Evolutionary conservation across 2,797 vertebrate species (phyloP), one percentile per base, ranked within the genome.

Genomic region (Xerus rutilus): DNA sequence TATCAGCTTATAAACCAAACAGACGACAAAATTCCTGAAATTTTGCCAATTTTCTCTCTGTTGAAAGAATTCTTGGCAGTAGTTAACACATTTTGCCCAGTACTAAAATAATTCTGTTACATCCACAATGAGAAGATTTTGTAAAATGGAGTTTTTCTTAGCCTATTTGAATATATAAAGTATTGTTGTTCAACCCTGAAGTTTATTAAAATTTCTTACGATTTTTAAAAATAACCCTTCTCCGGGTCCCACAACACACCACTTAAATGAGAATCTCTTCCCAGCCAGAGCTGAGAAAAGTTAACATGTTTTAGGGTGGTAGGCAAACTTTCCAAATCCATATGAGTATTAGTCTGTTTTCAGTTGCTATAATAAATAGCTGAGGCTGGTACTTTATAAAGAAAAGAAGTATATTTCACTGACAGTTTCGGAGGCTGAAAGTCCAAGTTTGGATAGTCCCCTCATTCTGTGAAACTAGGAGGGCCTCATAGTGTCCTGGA

Each of bases 61-160:
- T 43, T 90, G 65, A n/a, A 30, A 89, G 85, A 84, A 49, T 86
- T 94, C 64, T 62, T 64, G 65, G 81, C 69, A 76, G 15, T 30
- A 54, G 70, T 54, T 86, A 90, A 83, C 49, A 67, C n/a, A 59
- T 78, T 73, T 73, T 87, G 12, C 86, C 70, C 86, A 87, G n/a
- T 30, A 25, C 35, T 39, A 49, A 87, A 70, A 47, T 83, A 86
- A 89, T 67, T 88, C 28, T 74, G 62, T 54, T 0, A 0, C 62
- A 59, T 65, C 83, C 73, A 52, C 35, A 74, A 18, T 73, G 82
- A 76, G 87, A 52, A 62, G 30, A 0, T 14, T 90, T 87, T 67
- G 52, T 49, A 82, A 92, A 82, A 86, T 17, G 49, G 70, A 18
- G 17, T 77, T 94, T 92, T 86, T 64, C 59, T 73, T 73, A 57